Base-by-base conservation (phyloP, 2,888 invertebrate species). In the Leptinotarsa juncta region DNA sequence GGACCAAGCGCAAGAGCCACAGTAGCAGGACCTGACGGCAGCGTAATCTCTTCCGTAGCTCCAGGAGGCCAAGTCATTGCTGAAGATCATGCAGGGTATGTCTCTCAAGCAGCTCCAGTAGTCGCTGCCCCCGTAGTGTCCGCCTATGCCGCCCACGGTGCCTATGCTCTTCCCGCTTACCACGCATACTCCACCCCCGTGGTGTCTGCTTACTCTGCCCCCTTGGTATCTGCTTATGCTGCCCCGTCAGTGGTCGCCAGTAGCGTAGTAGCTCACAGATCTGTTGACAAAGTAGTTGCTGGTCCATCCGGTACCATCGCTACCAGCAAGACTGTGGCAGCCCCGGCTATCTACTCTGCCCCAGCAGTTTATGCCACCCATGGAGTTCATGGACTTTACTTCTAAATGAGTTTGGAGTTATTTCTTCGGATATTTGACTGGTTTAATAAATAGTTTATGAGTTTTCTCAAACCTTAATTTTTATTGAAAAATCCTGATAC, bases 1-100 rank as follows among this genome's bases (percentile, higher is more conserved):
- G 84, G 84, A 75, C 84, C 84, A 23, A 84, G 84, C 80, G 78
- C 79, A 71, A 83, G 81, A 69, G 78, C 82, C 15, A 84, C 83
- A 26, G 72, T 84, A 5, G 79, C 82, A n/a, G 84, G 83, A 51
- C 80, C 81, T 32, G 84, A 84, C 57, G 83, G 84, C 49, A 84
- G 84, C 73, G 77, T 80, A 12, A 83, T 84, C 71, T 82, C 82
- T 4, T 79, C 85, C 18, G 81, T 82, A 16, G 78, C 82, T 53
- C 84, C 84, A 62, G 85, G 83, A 42, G 84, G 83, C 20, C 78
- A 81, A 66, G 80, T 85, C 67, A 70, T 85, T 69, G 80, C 83
- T 60, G 78, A 81, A 71, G 81, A 79, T 57, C 57, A 62, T 32
- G 72, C 81, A 23, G 79, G 77, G 50, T 68, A 74, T 3, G 74